Conservation (phyloP, 1,140 invertebrate genomes). For the Drosophila varians region DNA sequence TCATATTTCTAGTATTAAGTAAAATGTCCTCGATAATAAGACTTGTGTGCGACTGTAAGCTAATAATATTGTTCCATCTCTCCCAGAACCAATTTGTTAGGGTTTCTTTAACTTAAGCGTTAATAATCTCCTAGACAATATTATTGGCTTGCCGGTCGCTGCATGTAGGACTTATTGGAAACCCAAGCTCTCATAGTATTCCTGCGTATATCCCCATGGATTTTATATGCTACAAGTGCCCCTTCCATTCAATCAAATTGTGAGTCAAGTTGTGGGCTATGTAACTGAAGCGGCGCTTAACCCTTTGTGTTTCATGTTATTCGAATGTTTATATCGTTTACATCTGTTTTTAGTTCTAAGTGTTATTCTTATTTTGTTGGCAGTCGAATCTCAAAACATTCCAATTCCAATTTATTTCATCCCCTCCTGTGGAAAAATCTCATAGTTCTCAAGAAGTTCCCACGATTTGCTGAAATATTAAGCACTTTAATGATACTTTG, state of each 20-base stretch:
- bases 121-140: constrained; percentile 2
- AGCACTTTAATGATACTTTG: background rate
- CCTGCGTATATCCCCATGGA: constrained; percentile 7
- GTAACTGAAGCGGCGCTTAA: constrained; percentile 21
- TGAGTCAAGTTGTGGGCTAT: constrained; percentile 24
- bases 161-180: background rate
- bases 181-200: constrained; percentile 7
- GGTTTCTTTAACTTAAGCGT: constrained; percentile 23
- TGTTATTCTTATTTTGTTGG: constrained; percentile 51
- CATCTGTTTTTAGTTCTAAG: constrained; percentile 42
- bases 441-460: constrained; percentile 6
- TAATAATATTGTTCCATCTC: background rate
- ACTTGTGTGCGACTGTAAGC: constrained; percentile 10
- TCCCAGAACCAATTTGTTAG: constrained; percentile 38
- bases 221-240: constrained; percentile 34
- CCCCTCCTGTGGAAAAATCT: constrained; percentile 38
- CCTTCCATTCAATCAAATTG: constrained; percentile 34
- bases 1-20: constrained; percentile 22
- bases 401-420: constrained; percentile 57
- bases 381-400: constrained; percentile 39
- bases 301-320: constrained; percentile 4
- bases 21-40: background rate
- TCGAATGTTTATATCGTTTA: constrained; percentile 29
- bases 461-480: constrained; percentile 19
- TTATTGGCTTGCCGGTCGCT: constrained; percentile 2